Evolutionary conservation across 2,888 invertebrate genomes (phyloP), one percentile per base, ranked within the genome.

Genomic region (Ormyrus nitidulus): DNA sequence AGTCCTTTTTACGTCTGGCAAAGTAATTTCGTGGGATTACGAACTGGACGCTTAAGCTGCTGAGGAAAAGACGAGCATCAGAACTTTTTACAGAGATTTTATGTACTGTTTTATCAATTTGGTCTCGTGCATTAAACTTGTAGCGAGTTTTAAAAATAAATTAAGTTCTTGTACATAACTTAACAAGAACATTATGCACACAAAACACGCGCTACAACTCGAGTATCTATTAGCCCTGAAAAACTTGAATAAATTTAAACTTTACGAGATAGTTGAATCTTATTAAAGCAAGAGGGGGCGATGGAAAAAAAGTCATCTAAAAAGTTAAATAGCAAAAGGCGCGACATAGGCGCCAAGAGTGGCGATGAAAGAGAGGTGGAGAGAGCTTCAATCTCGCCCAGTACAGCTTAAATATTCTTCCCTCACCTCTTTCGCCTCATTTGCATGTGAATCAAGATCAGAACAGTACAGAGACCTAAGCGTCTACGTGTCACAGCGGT

Each of bases 371-470:
- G 34, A 34, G 34, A 34, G 34, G 34, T 0, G 34, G 34, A 34
- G 34, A 34, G 34, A 85, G 85, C 86, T 85, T 86, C 87, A 85
- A 86, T 86, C 84, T 83, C 79, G 83, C 81, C 34, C 34, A 4
- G 34, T 81, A 82, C 83, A 83, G 83, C 84, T 79, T 86, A 85
- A 86, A 82, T 82, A 84, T 83, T 85, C 85, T 83, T 83, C 82
- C 34, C 85, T 87, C 68, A 58, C 46, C 59, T 54, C 69, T 66
- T 71, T 75, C 54, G 85, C 84, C 83, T 84, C 85, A 89, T 89
- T 89, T 88, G 87, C 89, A 89, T 89, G 87, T 87, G 89, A 89
- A 89, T 89, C 86, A 87, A 86, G 87, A 88, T 88, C 87, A 85
- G 85, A 85, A 85, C 83, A 86, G 85, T 82, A 83, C 53, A 65